Conservation (phyloP, 2,888 invertebrate species). For the Volucella inflata region DNA sequence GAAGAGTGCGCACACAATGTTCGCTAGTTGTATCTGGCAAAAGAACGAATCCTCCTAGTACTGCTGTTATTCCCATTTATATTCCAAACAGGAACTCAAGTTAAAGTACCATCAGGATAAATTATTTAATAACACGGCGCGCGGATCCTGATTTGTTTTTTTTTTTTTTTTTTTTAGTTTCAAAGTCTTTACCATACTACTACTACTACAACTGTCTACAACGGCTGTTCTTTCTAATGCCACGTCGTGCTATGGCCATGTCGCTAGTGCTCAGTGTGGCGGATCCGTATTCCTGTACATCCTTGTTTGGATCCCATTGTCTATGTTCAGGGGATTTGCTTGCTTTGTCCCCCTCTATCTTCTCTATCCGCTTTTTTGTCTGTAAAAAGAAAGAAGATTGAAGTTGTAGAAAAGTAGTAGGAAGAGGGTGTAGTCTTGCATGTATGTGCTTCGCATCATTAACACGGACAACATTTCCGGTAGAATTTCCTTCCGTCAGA, state of each 20-base stretch:
- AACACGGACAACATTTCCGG: slow-evolving; percentile 75
- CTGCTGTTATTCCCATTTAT: slow-evolving; percentile 70
- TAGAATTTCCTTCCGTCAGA: slow-evolving; percentile 67
- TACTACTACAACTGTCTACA: slow-evolving; percentile 1
- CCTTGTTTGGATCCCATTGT: slow-evolving; percentile 65
- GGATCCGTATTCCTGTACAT: slow-evolving; percentile 21
- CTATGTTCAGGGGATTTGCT: slow-evolving; percentile 42
- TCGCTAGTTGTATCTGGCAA: not conserved
- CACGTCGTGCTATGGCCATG: not conserved
- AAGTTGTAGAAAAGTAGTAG: slow-evolving; percentile 17
- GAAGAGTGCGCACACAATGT: slow-evolving; percentile 26
- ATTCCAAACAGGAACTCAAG: slow-evolving; percentile 75
- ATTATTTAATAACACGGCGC: slow-evolving; percentile 75
- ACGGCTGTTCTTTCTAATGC: slow-evolving; percentile 25
- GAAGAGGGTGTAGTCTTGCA: slow-evolving; percentile 23
- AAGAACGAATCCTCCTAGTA: slow-evolving; percentile 16
- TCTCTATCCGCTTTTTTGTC: not conserved
- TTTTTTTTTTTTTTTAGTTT: slow-evolving; percentile 30
- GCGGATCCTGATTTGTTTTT: slow-evolving; percentile 52
- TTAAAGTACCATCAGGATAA: slow-evolving; percentile 76
- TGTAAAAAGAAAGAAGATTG: slow-evolving; percentile 27
- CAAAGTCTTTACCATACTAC: slow-evolving; percentile 35
- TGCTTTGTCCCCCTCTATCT: slow-evolving; percentile 13
- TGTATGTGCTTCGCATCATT: slow-evolving; percentile 74
- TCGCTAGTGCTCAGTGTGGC: slow-evolving; percentile 37